Evolutionary conservation across 2,113 vertebrate genomes (phyloP).

Genomic region (Gobiocypris rarus): DNA sequence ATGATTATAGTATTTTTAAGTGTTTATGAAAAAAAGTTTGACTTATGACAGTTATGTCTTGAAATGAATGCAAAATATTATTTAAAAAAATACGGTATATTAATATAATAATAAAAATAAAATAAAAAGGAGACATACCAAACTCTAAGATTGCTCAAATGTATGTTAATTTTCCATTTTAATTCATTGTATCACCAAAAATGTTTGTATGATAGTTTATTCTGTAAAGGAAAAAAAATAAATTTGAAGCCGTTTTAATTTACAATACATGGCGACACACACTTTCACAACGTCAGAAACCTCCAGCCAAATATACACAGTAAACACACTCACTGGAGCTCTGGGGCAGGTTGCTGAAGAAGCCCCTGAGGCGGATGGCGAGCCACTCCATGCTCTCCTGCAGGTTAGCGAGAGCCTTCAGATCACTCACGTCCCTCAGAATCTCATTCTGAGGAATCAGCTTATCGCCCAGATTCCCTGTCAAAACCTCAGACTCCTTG

Average conservation of each 20-base stretch:
- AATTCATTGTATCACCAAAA: background rate
- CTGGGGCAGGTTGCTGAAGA: constrained; percentile 82
- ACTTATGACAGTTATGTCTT: no score
- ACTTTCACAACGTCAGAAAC: background rate
- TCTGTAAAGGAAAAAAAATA: background rate
- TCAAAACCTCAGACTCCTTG: constrained; percentile 96
- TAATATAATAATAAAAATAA: no score
- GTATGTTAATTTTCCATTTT: background rate
- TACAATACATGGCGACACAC: background rate
- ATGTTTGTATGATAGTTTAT: background rate
- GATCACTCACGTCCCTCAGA: constrained; percentile 92
- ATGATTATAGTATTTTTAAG: no score
- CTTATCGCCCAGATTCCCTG: constrained; percentile 96
- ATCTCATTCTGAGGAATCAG: constrained; percentile 95
- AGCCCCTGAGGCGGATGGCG: constrained; percentile 83
- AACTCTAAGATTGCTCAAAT: background rate
- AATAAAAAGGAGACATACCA: background rate
- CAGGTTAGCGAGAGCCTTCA: constrained; percentile 95
- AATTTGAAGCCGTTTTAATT: background rate
- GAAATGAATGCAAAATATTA: no score
- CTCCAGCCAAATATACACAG: constrained; percentile 17
- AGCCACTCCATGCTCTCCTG: constrained; percentile 99
- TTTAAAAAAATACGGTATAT: no score
- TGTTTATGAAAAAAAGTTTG: no score
- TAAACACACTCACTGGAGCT: constrained; percentile 81